Conservation (phyloP, 2,113 vertebrate species). For the Cephalopterus ornatus region DNA sequence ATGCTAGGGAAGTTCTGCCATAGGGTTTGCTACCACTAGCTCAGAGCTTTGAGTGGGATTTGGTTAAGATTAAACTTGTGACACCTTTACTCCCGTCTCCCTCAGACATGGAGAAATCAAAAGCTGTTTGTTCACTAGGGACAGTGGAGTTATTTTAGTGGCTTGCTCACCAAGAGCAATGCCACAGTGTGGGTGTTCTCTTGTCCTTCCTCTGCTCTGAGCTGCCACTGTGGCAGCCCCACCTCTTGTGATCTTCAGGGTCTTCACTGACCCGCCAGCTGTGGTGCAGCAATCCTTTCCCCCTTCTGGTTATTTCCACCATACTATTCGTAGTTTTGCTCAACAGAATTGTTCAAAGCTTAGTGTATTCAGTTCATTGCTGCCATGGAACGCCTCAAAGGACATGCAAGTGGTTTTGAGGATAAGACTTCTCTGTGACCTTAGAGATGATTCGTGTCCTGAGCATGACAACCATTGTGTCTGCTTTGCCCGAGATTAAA, state of each 20-base stretch:
- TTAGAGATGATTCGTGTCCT: fast-evolving
- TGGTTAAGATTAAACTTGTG: fast-evolving
- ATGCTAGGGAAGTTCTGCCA: background rate
- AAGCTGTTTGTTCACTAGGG: background rate
- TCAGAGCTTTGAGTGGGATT: background rate
- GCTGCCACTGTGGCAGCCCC: background rate
- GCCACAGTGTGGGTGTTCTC: background rate
- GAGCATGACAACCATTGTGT: background rate
- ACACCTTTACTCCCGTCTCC: background rate
- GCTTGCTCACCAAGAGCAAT: background rate
- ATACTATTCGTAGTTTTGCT: background rate
- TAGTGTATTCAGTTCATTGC: background rate
- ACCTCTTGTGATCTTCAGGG: background rate
- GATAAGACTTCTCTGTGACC: background rate
- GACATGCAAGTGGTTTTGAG: background rate
- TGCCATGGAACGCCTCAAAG: background rate
- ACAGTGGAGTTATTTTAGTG: background rate
- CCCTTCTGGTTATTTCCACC: background rate
- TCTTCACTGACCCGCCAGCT: background rate
- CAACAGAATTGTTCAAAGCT: background rate
- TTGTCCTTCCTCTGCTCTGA: background rate
- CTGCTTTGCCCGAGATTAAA: background rate
- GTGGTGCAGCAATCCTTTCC: background rate
- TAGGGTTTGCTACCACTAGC: background rate
- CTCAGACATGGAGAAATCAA: background rate